Percentiles rank a stretch among this genome's conserved stretches.
These are phyloP conservation scores for Spea multiplicata DNA, from an alignment of 2,113 vertebrate species.

Conservation along the genomic window DNA sequence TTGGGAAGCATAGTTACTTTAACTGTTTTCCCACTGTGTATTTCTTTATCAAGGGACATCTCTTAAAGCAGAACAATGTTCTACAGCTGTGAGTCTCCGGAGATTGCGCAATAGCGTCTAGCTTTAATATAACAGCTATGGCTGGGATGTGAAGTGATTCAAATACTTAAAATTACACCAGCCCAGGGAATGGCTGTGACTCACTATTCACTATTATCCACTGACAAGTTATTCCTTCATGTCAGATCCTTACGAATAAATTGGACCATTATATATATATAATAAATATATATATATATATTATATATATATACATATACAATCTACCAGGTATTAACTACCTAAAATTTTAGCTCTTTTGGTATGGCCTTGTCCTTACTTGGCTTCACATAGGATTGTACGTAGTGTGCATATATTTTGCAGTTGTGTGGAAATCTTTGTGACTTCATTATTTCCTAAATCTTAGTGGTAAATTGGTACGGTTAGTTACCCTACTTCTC, in stretches of 20 bases:
- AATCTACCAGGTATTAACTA: not conserved
- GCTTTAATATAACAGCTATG: not conserved
- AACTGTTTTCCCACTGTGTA: not conserved
- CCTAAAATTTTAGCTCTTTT: not conserved
- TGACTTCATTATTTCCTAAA: constrained; percentile 23
- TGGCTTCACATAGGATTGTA: not conserved
- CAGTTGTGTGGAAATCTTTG: not conserved
- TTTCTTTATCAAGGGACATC: not conserved
- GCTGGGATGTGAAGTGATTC: not conserved
- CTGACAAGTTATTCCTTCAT: no score
- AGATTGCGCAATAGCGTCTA: not conserved
- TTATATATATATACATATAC: no score
- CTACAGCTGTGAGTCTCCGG: not conserved
- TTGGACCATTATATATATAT: no score
- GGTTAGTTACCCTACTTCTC: not conserved
- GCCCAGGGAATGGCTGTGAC: not conserved
- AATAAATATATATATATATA: no score
- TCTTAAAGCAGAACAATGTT: not conserved
- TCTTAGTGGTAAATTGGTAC: constrained; percentile 13
- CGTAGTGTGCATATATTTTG: not conserved
- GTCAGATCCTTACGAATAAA: no score
- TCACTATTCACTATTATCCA: not conserved
- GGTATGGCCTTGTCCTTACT: not conserved
- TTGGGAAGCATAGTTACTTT: no score
- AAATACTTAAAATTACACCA: not conserved